phyloP scores from a whole-genome alignment of 2,888 invertebrate species.

The Hyposoter dolosus region DNA sequence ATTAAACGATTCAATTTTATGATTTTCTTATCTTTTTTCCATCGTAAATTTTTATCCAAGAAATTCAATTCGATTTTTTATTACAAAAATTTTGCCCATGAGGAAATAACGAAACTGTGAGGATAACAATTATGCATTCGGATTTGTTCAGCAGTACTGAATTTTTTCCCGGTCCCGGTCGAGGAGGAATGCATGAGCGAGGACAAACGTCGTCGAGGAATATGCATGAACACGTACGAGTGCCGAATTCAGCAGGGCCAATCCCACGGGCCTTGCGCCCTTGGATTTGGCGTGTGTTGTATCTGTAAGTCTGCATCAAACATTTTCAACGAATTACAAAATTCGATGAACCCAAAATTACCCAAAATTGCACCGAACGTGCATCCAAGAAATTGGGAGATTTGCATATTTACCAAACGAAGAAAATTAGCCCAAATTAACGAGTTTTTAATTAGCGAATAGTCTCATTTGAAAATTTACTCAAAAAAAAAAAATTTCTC shows the following conservation, averaged over 20 bases:
- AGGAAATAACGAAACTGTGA: neutral
- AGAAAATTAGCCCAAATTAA: neutral
- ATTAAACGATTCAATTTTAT: neutral
- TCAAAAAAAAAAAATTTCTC: neutral
- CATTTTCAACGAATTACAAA: neutral
- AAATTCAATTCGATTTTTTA: neutral
- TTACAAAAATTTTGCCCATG: neutral
- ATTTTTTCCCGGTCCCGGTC: conserved; percentile 93
- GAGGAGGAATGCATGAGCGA: conserved; percentile 92
- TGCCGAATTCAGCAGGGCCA: conserved; percentile 90
- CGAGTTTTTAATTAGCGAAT: neutral
- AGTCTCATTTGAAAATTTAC: neutral
- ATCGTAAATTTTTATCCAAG: neutral
- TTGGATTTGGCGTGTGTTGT: conserved; percentile 94
- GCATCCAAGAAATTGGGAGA: neutral
- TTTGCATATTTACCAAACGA: neutral
- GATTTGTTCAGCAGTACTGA: conserved; percentile 88
- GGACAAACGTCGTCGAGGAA: conserved; percentile 90
- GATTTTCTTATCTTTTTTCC: neutral
- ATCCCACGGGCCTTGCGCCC: conserved; percentile 92
- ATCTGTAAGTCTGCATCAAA: conserved; percentile 89
- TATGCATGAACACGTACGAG: conserved; percentile 94
- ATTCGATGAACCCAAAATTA: neutral
- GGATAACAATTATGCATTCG: neutral
- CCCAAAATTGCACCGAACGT: neutral